Conservation (phyloP, 1,140 invertebrate genomes). For the Lepeophtheirus salmonis region DNA sequence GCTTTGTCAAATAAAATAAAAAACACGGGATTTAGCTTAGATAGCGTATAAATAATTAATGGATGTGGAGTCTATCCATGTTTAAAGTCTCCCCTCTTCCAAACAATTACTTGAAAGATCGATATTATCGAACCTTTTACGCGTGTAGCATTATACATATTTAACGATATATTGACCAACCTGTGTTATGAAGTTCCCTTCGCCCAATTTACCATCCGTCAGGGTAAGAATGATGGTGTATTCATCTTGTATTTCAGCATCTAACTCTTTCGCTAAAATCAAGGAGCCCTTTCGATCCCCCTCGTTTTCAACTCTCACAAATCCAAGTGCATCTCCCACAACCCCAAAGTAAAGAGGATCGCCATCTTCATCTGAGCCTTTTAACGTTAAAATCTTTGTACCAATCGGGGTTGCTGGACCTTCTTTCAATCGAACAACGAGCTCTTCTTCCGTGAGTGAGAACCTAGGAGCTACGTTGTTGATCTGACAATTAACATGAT, state of each 20-base stretch:
- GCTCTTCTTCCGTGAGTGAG: not conserved
- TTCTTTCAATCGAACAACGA: constrained; percentile 1
- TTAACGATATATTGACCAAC: no score
- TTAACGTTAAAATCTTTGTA: constrained; percentile 57
- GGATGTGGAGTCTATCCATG: no score
- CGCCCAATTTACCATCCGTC: constrained; percentile 64
- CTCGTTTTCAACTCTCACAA: constrained; percentile 59
- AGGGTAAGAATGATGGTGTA: constrained; percentile 68
- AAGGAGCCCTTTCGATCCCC: constrained; percentile 61
- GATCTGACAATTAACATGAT: no score
- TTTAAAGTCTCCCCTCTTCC: no score
- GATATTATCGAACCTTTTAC: no score
- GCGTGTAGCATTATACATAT: no score
- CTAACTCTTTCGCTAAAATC: constrained; percentile 57
- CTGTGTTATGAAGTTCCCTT: constrained; percentile 72
- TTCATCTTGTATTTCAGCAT: constrained; percentile 49
- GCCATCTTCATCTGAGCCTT: constrained; percentile 61
- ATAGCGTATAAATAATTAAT: no score
- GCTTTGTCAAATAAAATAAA: no score
- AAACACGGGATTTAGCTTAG: no score
- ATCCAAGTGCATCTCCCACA: constrained; percentile 48
- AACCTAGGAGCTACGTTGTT: no score
- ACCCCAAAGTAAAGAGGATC: constrained; percentile 65
- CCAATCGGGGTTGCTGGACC: constrained; percentile 35
- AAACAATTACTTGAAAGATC: no score